Base-by-base conservation (phyloP, 2,797 vertebrate genomes). In the Leuciscus waleckii region DNA sequence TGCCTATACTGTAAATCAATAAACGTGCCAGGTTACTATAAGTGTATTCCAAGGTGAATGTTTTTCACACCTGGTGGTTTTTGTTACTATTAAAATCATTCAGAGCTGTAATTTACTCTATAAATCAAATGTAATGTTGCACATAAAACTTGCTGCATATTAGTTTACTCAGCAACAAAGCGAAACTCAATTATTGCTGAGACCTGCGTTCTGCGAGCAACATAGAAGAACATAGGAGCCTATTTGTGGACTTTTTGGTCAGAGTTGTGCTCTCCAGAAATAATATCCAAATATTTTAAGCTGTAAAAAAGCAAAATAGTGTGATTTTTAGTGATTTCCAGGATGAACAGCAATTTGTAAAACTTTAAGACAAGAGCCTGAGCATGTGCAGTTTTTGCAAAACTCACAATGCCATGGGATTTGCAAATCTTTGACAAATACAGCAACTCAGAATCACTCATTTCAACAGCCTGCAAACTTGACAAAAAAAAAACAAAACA, bases 231-330 rank as follows among this genome's bases (percentile, higher is more conserved):
- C 26, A 35, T 41, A 19, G 14, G 23, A 78, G 37, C 35, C 35
- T 58, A 3, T 77, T 41, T n/a, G 35, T 61, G 1, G 13, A 41
- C 2, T 41, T 61, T 77, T 77, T 41, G 8, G 75, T 41, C 13
- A 39, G 75, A 77, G 75, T 61, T 77, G 23, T n/a, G 51, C 74
- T n/a, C 35, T 77, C 35, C 23, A 58, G 13, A 58, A 77, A 54
- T 23, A 54, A 58, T 54, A 8, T 58, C 51, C 10, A 58, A n/a
- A 23, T 39, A 39, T 58, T 39, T 17, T 17, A 65, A 26, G 23
- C 51, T 39, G 11, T 56, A 76, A 76, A 56, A 37, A 76, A 56
- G 19, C 19, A 0, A 56, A 56, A 16, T 9, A 39, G 58, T 9
- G 14, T 17, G 39, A 14, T 77, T 26, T 58, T 39, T 9, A 2